Base-by-base conservation (phyloP, 2,888 invertebrate genomes). In the Horisme vitalbata region DNA sequence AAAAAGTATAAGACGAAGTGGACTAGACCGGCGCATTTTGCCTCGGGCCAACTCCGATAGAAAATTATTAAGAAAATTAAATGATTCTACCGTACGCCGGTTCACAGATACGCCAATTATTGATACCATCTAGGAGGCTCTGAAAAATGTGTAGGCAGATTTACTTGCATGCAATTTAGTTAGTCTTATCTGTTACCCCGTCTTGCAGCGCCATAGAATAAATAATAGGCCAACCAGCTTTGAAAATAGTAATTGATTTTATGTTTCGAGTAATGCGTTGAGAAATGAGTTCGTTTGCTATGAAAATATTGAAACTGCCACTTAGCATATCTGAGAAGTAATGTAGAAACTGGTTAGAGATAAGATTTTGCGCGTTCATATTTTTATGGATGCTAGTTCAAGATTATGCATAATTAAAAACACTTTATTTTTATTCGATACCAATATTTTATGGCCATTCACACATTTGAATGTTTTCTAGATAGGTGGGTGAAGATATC, bases 51-150 rank as follows among this genome's bases (percentile, higher is more conserved):
- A 63, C 69, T 70, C 60, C 83, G 86, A 86, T 87, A 87, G 87
- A 85, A 87, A 86, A 86, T 88, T 87, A 89, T 88, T 84, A 84
- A 85, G 88, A 87, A 87, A 87, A 88, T 87, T 86, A 87, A 89
- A 88, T 87, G 86, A 87, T 87, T 49, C 84, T 83, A 83, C 83
- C 71, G 79, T 78, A 68, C 69, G 75, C 78, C 68, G 68, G 78
- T 73, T 73, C 73, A 80, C 75, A 83, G 87, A 87, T 86, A 87
- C 79, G 85, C 86, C 88, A 86, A 88, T 87, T 87, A 88, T 81
- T 85, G 87, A 87, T 87, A 85, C 69, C 61, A 85, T 86, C 86
- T 78, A 65, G 52, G 58, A 67, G 68, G 59, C 68, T 54, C 72
- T 82, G 81, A 83, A 83, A 84, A 84, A 83, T 84, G 79, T 80